Percentiles rank a stretch among this genome's conserved stretches.
Conservation (phyloP, 2,888 invertebrate genomes). For the Drosophila suboccidentalis region DNA sequence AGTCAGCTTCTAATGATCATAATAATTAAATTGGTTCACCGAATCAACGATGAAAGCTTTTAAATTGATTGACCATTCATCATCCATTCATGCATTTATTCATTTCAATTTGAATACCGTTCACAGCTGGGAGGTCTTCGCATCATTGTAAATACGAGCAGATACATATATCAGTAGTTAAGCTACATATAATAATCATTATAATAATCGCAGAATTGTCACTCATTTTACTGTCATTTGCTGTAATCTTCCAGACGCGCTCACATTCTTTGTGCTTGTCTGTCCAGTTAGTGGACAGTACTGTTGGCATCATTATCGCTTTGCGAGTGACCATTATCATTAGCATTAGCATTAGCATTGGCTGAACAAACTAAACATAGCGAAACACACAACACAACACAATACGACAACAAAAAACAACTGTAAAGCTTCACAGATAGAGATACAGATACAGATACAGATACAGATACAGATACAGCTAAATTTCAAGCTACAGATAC, state of each 20-base stretch:
- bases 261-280: slow-evolving; percentile 23
- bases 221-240: slow-evolving; percentile 55
- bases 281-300: slow-evolving; percentile 57
- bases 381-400: slow-evolving; percentile 38
- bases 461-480: slow-evolving; percentile 34
- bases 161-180: slow-evolving; percentile 5
- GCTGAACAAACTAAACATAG: slow-evolving; percentile 18
- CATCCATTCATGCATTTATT: slow-evolving; percentile 7
- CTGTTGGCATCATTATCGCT: slow-evolving; percentile 64
- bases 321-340: slow-evolving; percentile 57
- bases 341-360: slow-evolving; percentile 43
- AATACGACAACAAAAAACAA: slow-evolving; percentile 55
- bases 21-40: slow-evolving; percentile 35
- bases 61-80: slow-evolving; percentile 20
- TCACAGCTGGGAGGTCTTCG: slow-evolving; percentile 37
- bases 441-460: slow-evolving; percentile 21
- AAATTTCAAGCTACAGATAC: slow-evolving; percentile 50
- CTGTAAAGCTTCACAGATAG: slow-evolving; percentile 51
- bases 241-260: slow-evolving; percentile 13
- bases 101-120: slow-evolving; percentile 27
- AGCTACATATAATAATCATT: slow-evolving; percentile 32
- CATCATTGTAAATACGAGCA: neutral
- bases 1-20: slow-evolving; percentile 41
- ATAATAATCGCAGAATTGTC: slow-evolving; percentile 45
- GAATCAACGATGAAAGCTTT: slow-evolving; percentile 36